These are phyloP conservation scores for Myopa testacea DNA, from an alignment of 2,888 invertebrate species.

Conservation along the genomic window DNA sequence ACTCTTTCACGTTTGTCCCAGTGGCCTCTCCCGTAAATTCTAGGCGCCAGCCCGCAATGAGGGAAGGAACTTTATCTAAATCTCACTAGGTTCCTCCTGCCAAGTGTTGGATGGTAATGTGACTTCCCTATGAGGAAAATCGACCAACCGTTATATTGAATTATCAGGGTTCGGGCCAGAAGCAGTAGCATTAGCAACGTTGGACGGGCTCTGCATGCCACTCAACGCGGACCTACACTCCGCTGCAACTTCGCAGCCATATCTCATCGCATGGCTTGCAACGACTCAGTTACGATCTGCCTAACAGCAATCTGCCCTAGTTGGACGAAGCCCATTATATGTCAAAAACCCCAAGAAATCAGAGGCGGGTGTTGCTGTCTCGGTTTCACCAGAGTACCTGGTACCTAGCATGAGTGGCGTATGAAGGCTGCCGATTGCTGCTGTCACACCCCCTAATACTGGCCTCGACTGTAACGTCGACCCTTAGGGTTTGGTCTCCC, in stretches of 20 bases:
- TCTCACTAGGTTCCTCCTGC: neutral
- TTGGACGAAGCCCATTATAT: too few relatives aligned
- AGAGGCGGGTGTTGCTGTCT: too few relatives aligned
- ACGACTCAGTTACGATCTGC: too few relatives aligned
- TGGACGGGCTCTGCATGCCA: neutral
- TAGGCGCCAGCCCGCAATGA: neutral
- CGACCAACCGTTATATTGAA: neutral
- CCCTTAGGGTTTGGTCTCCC: too few relatives aligned
- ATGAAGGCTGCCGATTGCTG: too few relatives aligned
- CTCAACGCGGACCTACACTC: neutral
- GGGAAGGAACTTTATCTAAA: neutral
- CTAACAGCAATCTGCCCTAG: too few relatives aligned
- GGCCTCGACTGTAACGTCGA: too few relatives aligned
- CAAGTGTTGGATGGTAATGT: neutral
- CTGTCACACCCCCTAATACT: neutral
- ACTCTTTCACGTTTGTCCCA: conserved; percentile 5
- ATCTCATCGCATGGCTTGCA: too few relatives aligned
- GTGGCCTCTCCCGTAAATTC: neutral
- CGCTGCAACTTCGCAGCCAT: too few relatives aligned
- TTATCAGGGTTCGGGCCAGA: neutral
- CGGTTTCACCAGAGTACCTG: too few relatives aligned
- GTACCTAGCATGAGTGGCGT: too few relatives aligned
- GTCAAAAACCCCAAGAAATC: too few relatives aligned
- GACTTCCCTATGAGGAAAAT: neutral
- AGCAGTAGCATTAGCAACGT: neutral